Base-by-base conservation (phyloP, 2,113 vertebrate species). In the Neotoma lepida region DNA sequence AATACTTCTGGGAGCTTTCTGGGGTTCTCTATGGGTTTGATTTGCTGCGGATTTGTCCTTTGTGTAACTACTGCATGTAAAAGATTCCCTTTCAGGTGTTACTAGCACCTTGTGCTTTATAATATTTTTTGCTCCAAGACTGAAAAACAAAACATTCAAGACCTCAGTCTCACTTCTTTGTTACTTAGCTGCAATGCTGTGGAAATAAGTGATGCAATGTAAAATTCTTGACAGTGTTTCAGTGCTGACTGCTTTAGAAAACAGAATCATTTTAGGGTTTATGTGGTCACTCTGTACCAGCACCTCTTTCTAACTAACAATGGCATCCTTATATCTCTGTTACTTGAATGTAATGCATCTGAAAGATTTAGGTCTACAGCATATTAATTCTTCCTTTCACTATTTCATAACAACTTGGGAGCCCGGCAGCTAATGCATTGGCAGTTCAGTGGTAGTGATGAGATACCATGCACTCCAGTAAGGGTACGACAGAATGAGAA, bases 31-130 rank as follows among this genome's bases (percentile, higher is more conserved):
- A 46, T 66, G 46, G 51, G 88, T 44, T 92, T 94, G 51, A 87
- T 39, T 78, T 84, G 33, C 41, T 91, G 77, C 94, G 66, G 90
- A 94, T 92, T 90, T 92, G 63, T 94, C 96, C 8, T 30, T 63
- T 96, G 76, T 26, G 81, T 10, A 64, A 88, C 44, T 44, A 49
- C n/a, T 35, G n/a, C 39, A 44, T 76, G 78, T 46, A 41, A 84
- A 94, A 41, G 35, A 87, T 94, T 91, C 66, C 9, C 2, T 89
- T 86, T 66, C 66, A 78, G 66, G 39, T 66, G 39, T 28, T 41
- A 12, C 70, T 71, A 22, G 26, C 24, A 54, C 51, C 22, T 35
- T 51, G 54, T 30, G 28, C 49, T 9, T 90, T 90, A 17, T 82
- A 58, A 28, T 8, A 73, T 33, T 88, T 54, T 84, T 8, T 39